A percentile compares a stretch with the other conserved stretches of the same genome.
phyloP scores from a whole-genome alignment of 2,113 vertebrate genomes.

The Sardina pilchardus region DNA sequence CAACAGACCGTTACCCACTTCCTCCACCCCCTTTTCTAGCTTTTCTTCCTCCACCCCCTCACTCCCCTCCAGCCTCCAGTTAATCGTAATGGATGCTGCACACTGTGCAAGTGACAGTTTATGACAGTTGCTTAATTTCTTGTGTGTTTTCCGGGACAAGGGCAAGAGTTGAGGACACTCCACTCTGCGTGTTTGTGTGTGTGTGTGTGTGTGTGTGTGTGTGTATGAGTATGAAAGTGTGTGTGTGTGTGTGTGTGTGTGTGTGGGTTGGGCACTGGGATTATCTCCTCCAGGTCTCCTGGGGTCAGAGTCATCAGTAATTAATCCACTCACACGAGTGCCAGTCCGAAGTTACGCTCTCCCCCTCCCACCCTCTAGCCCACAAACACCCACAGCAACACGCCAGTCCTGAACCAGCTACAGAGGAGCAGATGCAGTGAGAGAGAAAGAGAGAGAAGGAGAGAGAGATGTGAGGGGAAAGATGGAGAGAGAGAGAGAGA shows the following conservation, averaged over 20 bases:
- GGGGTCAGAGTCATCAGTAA: conserved; percentile 68
- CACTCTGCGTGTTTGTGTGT: conserved; percentile 1
- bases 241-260: background rate
- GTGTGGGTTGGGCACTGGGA: conserved; percentile 32
- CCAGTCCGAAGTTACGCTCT: conserved; percentile 31
- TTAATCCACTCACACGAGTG: conserved; percentile 64
- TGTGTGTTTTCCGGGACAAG: background rate
- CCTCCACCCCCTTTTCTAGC: background rate
- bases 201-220: background rate
- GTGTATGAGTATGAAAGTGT: background rate
- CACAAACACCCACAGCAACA: too few relatives aligned
- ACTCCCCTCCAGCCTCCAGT: too few relatives aligned
- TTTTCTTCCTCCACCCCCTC: background rate
- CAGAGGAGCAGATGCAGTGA: too few relatives aligned
- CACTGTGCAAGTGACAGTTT: background rate
- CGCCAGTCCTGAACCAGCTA: too few relatives aligned
- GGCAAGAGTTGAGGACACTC: background rate
- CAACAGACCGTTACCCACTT: background rate
- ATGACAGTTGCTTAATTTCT: background rate
- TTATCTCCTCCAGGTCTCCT: conserved; percentile 68
- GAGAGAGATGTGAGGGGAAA: too few relatives aligned
- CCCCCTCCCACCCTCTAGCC: background rate
- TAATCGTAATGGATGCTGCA: background rate
- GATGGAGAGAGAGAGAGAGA: background rate
- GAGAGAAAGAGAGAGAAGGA: too few relatives aligned